Conservation (phyloP, 2,797 vertebrate species). For the Eulemur coronatus region DNA sequence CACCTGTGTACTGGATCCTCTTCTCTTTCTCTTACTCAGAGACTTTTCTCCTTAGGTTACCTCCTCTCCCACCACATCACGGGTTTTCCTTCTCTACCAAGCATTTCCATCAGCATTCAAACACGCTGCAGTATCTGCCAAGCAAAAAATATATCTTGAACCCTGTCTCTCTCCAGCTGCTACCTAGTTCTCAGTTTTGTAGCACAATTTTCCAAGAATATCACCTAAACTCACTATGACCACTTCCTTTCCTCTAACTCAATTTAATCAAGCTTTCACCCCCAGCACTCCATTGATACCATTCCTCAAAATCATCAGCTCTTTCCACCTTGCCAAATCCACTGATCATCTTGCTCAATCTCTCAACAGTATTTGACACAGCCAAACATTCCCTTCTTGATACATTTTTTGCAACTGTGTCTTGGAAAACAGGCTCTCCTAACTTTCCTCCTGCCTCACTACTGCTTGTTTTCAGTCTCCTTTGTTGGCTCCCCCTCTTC, state of each 20-base stretch:
- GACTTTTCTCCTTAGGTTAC: constrained; percentile 1
- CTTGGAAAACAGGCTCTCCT: neutral
- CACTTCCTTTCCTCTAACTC: neutral
- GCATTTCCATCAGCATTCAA: constrained; percentile 24
- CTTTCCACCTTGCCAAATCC: constrained; percentile 13
- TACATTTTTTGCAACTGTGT: neutral
- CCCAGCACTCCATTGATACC: neutral
- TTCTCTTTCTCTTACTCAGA: neutral
- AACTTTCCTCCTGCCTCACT: neutral
- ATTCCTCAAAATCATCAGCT: neutral
- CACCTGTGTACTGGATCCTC: neutral
- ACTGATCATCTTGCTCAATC: neutral
- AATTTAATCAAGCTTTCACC: neutral
- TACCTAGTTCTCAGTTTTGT: neutral
- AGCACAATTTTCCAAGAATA: constrained; percentile 20
- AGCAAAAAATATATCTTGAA: neutral
- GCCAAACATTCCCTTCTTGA: neutral
- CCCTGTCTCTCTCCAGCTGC: neutral
- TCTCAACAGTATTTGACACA: neutral
- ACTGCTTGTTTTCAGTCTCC: neutral
- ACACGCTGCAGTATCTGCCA: neutral
- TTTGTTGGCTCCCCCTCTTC: neutral
- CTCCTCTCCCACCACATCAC: neutral
- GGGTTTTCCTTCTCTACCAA: constrained; percentile 7
- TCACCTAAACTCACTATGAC: neutral